phyloP scores from a whole-genome alignment of 1,140 invertebrate genomes.

The Hylyphantes graminicola region DNA sequence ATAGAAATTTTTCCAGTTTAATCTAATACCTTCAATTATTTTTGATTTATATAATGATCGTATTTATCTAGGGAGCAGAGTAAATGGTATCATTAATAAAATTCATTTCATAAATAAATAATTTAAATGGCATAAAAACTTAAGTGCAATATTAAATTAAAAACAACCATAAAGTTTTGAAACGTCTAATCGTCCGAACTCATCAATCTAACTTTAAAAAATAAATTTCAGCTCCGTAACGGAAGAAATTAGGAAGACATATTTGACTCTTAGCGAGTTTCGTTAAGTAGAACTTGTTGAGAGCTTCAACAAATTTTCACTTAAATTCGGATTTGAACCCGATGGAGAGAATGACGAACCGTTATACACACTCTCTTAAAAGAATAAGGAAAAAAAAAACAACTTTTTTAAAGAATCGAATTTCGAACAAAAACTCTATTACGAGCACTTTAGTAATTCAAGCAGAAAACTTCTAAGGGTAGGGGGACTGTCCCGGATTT shows the following conservation, averaged over 20 bases:
- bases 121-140: no score
- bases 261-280: conserved; percentile 8
- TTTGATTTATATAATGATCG: no score
- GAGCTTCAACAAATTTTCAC: conserved; percentile 48
- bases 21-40: no score
- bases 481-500: conserved; percentile 22
- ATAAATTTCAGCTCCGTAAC: background rate
- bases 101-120: no score
- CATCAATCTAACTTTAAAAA: no score
- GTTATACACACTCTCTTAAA: background rate
- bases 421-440: conserved; percentile 50
- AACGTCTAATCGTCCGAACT: no score
- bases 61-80: no score
- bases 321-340: conserved; percentile 31
- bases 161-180: no score
- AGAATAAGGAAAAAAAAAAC: background rate
- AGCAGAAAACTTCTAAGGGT: conserved; percentile 43
- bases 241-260: conserved; percentile 20
- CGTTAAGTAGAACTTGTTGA: conserved; percentile 42
- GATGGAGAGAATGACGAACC: conserved; percentile 11
- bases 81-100: no score
- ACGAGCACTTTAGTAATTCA: conserved; percentile 59
- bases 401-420: conserved; percentile 16
- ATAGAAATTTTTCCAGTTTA: no score
- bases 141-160: no score